Conservation (phyloP, 2,797 vertebrate genomes). For the Menidia menidia region DNA sequence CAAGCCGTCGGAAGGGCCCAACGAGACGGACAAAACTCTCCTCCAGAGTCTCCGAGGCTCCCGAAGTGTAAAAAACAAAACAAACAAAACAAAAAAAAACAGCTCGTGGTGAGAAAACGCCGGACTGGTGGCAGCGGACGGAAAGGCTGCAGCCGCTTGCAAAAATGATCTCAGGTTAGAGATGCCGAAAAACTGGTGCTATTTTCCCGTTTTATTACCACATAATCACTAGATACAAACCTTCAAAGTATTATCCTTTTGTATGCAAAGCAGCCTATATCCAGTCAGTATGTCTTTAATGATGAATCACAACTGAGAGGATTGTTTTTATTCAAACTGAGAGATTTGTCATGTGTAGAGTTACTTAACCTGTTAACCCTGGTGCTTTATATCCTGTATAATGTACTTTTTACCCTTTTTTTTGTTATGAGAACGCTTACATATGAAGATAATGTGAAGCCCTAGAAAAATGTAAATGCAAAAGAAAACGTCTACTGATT, state of each 20-base stretch:
- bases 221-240: slow-evolving; percentile 71
- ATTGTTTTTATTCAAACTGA: slow-evolving; percentile 64
- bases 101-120: slow-evolving; percentile 36
- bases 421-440: slow-evolving; percentile 75
- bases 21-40: slow-evolving; percentile 57
- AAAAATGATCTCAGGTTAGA: slow-evolving; percentile 93
- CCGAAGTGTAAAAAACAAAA: slow-evolving; percentile 39
- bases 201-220: slow-evolving; percentile 73
- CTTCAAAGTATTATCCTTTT: slow-evolving; percentile 74
- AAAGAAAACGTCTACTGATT: slow-evolving; percentile 84
- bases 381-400: slow-evolving; percentile 78
- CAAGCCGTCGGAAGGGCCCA: slow-evolving; percentile 63
- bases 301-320: slow-evolving; percentile 68
- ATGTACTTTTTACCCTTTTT: slow-evolving; percentile 61
- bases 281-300: slow-evolving; percentile 75
- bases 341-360: slow-evolving; percentile 72
- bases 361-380: slow-evolving; percentile 76
- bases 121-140: slow-evolving; percentile 74
- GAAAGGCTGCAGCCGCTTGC: slow-evolving; percentile 76
- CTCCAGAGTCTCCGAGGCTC: slow-evolving; percentile 49
- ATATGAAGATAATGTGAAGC: slow-evolving; percentile 87
- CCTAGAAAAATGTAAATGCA: slow-evolving; percentile 75
- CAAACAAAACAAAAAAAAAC: not conserved
- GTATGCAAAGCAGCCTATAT: slow-evolving; percentile 74
- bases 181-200: slow-evolving; percentile 92